A percentile compares a stretch with the other conserved stretches of the same genome.
phyloP scores from a whole-genome alignment of 2,113 vertebrate species.

The Sturnira hondurensis region DNA sequence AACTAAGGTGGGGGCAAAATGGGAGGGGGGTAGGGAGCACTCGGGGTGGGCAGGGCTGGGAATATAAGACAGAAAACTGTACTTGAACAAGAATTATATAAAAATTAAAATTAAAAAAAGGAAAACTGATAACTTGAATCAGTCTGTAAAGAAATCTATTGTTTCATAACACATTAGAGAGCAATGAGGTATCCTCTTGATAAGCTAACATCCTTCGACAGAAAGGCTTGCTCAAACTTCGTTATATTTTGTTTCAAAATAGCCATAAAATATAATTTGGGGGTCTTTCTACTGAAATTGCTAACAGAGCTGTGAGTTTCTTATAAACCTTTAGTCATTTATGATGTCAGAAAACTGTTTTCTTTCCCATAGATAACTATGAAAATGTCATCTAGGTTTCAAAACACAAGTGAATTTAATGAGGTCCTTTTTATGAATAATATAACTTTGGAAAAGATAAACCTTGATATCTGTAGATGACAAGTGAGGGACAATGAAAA shows the following conservation, averaged over 20 bases:
- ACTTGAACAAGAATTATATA: too few relatives aligned
- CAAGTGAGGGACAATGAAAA: not conserved
- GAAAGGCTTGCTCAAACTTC: not conserved
- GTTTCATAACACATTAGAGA: not conserved
- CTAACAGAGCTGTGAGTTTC: not conserved
- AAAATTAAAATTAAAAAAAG: too few relatives aligned
- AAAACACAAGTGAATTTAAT: not conserved
- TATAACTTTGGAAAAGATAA: not conserved
- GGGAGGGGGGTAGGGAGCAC: too few relatives aligned
- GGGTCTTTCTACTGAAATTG: not conserved
- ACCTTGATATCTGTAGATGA: not conserved
- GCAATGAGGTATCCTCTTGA: not conserved
- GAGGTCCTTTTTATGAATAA: not conserved
- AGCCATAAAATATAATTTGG: not conserved
- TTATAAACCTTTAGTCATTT: not conserved
- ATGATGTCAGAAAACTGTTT: not conserved
- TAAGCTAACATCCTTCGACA: not conserved
- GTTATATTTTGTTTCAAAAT: not conserved
- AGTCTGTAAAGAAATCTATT: not conserved
- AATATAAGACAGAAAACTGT: too few relatives aligned
- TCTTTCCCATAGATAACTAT: not conserved
- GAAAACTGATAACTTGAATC: not conserved
- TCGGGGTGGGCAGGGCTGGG: too few relatives aligned
- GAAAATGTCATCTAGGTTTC: not conserved
- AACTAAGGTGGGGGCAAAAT: too few relatives aligned